phyloP scores from a whole-genome alignment of 2,888 invertebrate species.

The Amiota minor region DNA sequence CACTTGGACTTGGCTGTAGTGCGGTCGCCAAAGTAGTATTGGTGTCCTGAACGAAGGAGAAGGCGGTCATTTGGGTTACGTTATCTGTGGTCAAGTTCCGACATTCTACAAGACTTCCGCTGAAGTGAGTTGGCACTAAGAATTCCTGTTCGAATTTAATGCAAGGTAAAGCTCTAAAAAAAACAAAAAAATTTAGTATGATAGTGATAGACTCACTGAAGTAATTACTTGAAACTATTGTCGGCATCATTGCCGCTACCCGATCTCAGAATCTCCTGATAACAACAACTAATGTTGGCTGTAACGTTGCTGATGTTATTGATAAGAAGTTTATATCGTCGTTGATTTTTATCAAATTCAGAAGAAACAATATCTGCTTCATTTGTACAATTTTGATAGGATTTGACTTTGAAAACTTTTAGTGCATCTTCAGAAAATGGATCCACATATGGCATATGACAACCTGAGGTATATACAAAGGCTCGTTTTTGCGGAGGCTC shows the following conservation, averaged over 20 bases:
- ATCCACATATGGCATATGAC: slow-evolving; percentile 78
- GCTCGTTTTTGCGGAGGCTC: too few relatives aligned
- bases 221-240: slow-evolving; percentile 56
- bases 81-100: slow-evolving; percentile 67
- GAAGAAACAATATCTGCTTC: slow-evolving; percentile 58
- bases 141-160: slow-evolving; percentile 53
- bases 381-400: slow-evolving; percentile 75
- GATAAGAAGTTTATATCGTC: background rate
- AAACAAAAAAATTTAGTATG: background rate
- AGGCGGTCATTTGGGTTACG: slow-evolving; percentile 72
- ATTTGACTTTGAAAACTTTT: slow-evolving; percentile 74
- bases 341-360: slow-evolving; percentile 47
- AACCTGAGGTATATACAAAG: slow-evolving; percentile 75
- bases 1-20: slow-evolving; percentile 74
- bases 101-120: slow-evolving; percentile 59
- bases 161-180: slow-evolving; percentile 40
- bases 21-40: slow-evolving; percentile 29
- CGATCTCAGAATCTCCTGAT: slow-evolving; percentile 63
- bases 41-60: slow-evolving; percentile 74
- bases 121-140: slow-evolving; percentile 54
- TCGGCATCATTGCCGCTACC: slow-evolving; percentile 56
- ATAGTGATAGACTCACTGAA: background rate
- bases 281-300: slow-evolving; percentile 60
- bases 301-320: background rate
- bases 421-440: slow-evolving; percentile 75